A percentile compares a stretch with the other conserved stretches of the same genome.
These are phyloP conservation scores for Sparidentex hasta DNA, from an alignment of 2,797 vertebrate species.

Conservation along the genomic window DNA sequence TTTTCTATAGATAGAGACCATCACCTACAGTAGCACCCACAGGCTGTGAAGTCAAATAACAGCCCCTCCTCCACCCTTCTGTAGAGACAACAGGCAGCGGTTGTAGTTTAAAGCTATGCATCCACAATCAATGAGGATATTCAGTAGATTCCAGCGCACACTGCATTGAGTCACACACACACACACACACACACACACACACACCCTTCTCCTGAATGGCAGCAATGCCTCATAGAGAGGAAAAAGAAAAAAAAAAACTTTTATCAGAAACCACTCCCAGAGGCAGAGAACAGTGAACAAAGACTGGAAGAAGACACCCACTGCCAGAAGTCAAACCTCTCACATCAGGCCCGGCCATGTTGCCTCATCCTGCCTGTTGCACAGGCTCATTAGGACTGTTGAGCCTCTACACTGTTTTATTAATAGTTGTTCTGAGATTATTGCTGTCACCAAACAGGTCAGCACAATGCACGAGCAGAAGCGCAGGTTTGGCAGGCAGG, in stretches of 20 bases:
- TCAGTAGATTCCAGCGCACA: constrained; percentile 41
- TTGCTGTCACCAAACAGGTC: constrained; percentile 43
- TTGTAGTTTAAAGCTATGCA: constrained; percentile 44
- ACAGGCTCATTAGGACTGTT: not conserved
- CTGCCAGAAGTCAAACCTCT: constrained; percentile 48
- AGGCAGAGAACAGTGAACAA: constrained; percentile 68
- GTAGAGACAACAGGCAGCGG: constrained; percentile 37
- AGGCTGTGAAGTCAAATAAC: constrained; percentile 34
- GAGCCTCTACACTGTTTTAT: not conserved
- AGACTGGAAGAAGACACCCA: constrained; percentile 46
- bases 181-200: constrained; percentile 10
- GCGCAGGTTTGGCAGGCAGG: constrained; percentile 37
- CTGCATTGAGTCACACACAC: constrained; percentile 21
- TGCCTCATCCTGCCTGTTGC: constrained; percentile 2
- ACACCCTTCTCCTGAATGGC: constrained; percentile 17
- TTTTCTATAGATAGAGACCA: constrained; percentile 17
- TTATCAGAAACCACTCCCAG: constrained; percentile 69
- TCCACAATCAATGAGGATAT: constrained; percentile 63
- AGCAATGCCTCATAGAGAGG: constrained; percentile 43
- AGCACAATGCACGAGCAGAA: constrained; percentile 22
- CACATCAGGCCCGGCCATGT: constrained; percentile 17
- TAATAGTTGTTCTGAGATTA: constrained; percentile 22
- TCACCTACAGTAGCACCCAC: constrained; percentile 53
- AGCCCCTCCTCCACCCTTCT: constrained; percentile 69
- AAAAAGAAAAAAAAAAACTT: constrained; percentile 36